Percentiles rank a stretch among this genome's conserved stretches.
phyloP scores from a whole-genome alignment of 2,888 invertebrate genomes.

The Apamea anceps region DNA sequence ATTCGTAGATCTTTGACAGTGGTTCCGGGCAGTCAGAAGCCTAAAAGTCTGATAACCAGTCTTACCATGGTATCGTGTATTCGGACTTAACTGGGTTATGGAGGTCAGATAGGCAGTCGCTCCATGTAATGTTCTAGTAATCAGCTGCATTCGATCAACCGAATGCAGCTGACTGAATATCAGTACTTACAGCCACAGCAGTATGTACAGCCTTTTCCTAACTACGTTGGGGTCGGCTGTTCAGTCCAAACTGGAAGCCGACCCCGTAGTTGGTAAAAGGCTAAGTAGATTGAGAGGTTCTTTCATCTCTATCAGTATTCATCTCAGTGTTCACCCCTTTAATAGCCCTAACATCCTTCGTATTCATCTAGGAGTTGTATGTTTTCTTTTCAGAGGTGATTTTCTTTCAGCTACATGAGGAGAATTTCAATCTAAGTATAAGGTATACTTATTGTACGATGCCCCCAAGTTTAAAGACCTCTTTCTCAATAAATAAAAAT shows the following conservation, averaged over 20 bases:
- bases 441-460: constrained; percentile 27
- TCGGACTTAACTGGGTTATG: too few species aligned
- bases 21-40: neutral
- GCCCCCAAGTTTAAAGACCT: constrained; percentile 14
- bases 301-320: neutral
- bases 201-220: too few species aligned
- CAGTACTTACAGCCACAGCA: too few species aligned
- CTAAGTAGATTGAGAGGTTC: neutral
- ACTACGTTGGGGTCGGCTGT: too few species aligned
- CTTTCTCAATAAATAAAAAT: constrained; percentile 14
- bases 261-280: neutral
- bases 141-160: too few species aligned
- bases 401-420: neutral
- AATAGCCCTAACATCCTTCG: neutral
- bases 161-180: too few species aligned
- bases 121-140: too few species aligned
- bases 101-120: too few species aligned
- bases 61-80: neutral
- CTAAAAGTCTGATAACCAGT: neutral
- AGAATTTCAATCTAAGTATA: constrained; percentile 15
- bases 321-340: neutral
- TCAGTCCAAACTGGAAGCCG: neutral
- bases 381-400: neutral
- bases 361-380: too few species aligned
- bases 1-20: too few species aligned